Base-by-base conservation (phyloP, 1,140 invertebrate genomes). In the Ditylenchus dipsaci region DNA sequence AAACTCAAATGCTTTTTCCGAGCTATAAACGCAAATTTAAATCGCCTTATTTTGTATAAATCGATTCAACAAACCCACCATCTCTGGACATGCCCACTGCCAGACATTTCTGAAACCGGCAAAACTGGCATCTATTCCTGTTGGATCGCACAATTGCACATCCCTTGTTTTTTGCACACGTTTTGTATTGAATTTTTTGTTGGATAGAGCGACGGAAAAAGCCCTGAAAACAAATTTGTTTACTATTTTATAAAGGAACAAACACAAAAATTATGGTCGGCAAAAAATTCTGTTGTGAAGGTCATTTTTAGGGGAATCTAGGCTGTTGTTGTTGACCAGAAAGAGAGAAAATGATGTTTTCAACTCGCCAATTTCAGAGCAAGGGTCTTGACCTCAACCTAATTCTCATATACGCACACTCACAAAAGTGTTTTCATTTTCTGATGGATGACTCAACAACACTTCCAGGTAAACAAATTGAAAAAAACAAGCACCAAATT, bases 71-170 rank as follows among this genome's bases (percentile, higher is more conserved):
- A 38, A 60, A 87, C 89, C 89, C 82, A 96, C 93, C 93, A 88
- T 96, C 93, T 86, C 92, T 88, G 85, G 92, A 95, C 94, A 97
- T 97, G 84, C 94, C 94, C 72, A 95, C 93, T 63, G 91, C 90
- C 83, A 96, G 93, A 87, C 94, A 97, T 88, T 96, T 96, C 86
- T 95, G 95, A 76, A 96, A 88, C 73, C 94, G 88, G 86, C 93
- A 95, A 84, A 93, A 95, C 84, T 96, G 93, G 86, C 94, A 97
- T 76, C 93, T 89, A 86, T 96, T 96, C 83, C 94, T 88, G 87
- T 95, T 96, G 86, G 95, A 94, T 76, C 92, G 88, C 65, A 95
- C 87, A 78, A 96, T 96, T 85, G 91, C 91, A 86, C 93, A 96
- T 87, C 95, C 91, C 84, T 96, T 93, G 84, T 93, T 95, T 86